Evolutionary conservation across 2,888 invertebrate species (phyloP), one percentile per base, ranked within the genome.

Genomic region (Eilema depressum): DNA sequence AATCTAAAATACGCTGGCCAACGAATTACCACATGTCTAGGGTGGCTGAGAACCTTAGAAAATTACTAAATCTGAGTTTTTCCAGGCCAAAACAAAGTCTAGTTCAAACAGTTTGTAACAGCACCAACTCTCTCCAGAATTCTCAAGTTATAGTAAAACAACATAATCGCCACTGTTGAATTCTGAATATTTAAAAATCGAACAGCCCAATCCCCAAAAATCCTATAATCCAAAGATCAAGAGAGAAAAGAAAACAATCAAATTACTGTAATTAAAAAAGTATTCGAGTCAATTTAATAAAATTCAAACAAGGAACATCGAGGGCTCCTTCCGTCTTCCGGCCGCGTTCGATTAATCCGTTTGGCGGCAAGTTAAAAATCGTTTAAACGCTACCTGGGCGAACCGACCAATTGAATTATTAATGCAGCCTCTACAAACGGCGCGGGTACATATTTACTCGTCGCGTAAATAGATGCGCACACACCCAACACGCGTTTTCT

Each of bases 381-480:
- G 93, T 93, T 95, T 94, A 94, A 92, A 91, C 90, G 92, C 90
- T 92, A 93, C 93, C 92, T 91, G 93, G 91, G 90, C 88, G 89
- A 88, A 91, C 90, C 90, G 86, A 89, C 93, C 94, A 93, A 95
- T 95, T 95, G 95, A 95, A 95, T 95, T 95, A 95, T 95, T 95
- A 95, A 95, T 95, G 94, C 93, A 93, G 93, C 93, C 95, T 94
- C 94, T 93, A 91, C 94, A 93, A 94, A 93, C 94, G 92, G 90
- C 91, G 89, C 91, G 90, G 89, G 93, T 93, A 95, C 94, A 95
- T 95, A 95, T 95, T 95, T 95, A 95, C 95, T 89, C 94, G 93
- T 85, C 91, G 85, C 93, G 95, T 95, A 95, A 95, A 95, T 95
- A 95, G 95, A 95, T 95, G 94, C 94, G 95, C 95, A 95, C 94